These are phyloP conservation scores for Phymanthus crucifer DNA, from an alignment of 92 coral and sea anemone genomes.

Conservation along the genomic window DNA sequence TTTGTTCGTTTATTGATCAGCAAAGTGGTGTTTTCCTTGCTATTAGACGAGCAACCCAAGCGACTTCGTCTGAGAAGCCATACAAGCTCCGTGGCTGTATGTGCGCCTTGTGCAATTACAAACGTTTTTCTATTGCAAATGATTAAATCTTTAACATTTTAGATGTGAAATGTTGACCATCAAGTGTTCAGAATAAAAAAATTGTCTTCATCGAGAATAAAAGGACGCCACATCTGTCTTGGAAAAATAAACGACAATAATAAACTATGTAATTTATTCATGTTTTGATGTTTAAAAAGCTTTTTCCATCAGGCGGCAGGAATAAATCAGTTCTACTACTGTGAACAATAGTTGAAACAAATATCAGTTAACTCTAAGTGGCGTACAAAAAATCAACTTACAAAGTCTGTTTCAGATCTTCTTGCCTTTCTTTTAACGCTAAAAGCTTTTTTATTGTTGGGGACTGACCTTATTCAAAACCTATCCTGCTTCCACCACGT, in stretches of 20 bases:
- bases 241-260: background rate
- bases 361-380: background rate
- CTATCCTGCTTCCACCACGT: background rate
- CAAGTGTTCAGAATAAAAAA: background rate
- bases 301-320: background rate
- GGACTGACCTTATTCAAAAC: background rate
- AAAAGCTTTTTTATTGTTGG: background rate
- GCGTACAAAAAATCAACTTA: background rate
- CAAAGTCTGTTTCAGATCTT: background rate
- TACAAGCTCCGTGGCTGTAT: background rate
- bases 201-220: no score
- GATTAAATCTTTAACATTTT: background rate
- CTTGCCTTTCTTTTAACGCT: background rate
- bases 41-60: background rate
- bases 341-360: background rate
- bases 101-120: background rate
- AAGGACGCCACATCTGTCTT: background rate
- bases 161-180: background rate
- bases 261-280: background rate
- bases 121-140: background rate
- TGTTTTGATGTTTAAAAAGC: slow-evolving; percentile 7
- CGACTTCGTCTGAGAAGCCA: no score
- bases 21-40: background rate
- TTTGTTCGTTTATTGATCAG: background rate
- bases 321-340: background rate